phyloP scores from a whole-genome alignment of 2,888 invertebrate species.

The Rhamphomyia laevipes region DNA sequence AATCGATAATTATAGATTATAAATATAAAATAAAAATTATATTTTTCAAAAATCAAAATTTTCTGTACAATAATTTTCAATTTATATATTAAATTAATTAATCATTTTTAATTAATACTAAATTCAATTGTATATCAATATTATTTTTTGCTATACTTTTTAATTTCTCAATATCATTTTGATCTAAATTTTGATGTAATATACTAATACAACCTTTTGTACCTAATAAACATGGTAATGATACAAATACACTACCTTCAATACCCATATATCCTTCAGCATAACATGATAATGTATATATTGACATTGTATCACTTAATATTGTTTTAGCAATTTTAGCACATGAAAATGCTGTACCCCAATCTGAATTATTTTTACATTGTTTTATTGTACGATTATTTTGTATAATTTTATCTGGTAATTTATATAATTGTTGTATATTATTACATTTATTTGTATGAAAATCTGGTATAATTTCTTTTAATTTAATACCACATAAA shows the following conservation, averaged over 20 bases:
- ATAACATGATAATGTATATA: conserved; percentile 38
- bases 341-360: neutral
- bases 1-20: no score
- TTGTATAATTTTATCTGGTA: conserved; percentile 41
- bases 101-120: no score
- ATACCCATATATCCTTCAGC: conserved; percentile 46
- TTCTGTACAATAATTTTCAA: no score
- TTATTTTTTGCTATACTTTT: no score
- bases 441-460: no score
- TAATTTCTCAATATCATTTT: no score
- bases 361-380: neutral
- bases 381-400: conserved; percentile 33
- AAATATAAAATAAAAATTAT: no score
- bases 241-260: conserved; percentile 44
- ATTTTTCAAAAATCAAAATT: no score
- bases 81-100: no score
- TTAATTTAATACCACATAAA: conserved; percentile 46
- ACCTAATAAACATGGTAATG: conserved; percentile 40
- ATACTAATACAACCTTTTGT: conserved; percentile 16
- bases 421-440: neutral
- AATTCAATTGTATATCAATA: no score
- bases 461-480: conserved; percentile 44
- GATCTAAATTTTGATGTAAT: no score
- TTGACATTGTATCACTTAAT: neutral
- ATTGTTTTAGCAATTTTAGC: neutral